Base-by-base conservation (phyloP, 2,797 vertebrate genomes). In the Takifugu rubripes region DNA sequence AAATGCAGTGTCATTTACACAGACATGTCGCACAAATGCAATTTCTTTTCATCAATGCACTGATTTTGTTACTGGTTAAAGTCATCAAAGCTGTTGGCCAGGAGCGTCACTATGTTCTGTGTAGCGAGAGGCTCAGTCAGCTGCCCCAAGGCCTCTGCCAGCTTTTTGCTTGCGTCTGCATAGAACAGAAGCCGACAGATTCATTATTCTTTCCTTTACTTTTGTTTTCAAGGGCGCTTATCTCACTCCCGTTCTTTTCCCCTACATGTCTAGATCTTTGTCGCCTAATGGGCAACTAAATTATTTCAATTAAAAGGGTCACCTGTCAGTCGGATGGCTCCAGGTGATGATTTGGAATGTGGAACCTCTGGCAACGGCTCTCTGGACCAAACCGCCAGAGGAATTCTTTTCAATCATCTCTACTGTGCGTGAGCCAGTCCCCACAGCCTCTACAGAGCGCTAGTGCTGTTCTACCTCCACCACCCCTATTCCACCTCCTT, bases 231-330 rank as follows among this genome's bases (percentile, higher is more conserved):
- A 10, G 14, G 59, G 26, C 52, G 43, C 43, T 68, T 61, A 47
- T 69, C 54, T 49, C 45, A 29, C 31, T 52, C 55, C 31, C 21
- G 25, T 52, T 59, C 24, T 9, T n/a, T n/a, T 14, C 31, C 49
- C 58, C 60, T 58, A 66, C 16, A 12, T 69, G 74, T 56, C 43
- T 48, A 29, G 54, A 36, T 71, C 57, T 60, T 54, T 59, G 51
- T 71, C 48, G 60, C 52, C 64, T 79, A 79, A 85, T 78, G 74
- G 78, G 75, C 58, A 42, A 54, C 70, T 77, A 66, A 73, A 82
- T 72, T 58, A 69, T 85, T 86, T 85, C 84, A 87, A 85, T 87
- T 86, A 84, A 75, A 21, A 74, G 79, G 73, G 84, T 84, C 86
- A 87, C 80, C 84, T 86, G 87, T 85, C 83, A 86, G 75, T 87